Conservation (phyloP, 2,888 invertebrate genomes). For the Euzophera pinguis region DNA sequence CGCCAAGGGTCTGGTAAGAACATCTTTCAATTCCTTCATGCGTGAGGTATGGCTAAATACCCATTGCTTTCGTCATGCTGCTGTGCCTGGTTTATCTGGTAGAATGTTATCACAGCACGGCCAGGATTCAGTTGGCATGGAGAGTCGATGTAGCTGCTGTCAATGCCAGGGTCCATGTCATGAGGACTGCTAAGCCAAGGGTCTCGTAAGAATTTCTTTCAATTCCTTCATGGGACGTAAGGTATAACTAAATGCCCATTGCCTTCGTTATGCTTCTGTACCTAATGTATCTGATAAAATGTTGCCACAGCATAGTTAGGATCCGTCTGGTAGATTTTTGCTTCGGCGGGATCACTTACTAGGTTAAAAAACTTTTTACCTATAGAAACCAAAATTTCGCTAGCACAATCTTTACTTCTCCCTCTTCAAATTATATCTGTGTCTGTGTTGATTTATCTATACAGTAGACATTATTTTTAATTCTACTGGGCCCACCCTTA, state of each 20-base stretch:
- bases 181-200: too few relatives aligned
- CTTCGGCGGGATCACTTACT: too few relatives aligned
- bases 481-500: too few relatives aligned
- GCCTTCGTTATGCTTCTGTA: slow-evolving; percentile 89
- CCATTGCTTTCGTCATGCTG: slow-evolving; percentile 88
- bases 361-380: too few relatives aligned
- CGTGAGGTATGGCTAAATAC: slow-evolving; percentile 90
- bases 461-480: too few relatives aligned
- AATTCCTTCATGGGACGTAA: slow-evolving; percentile 73
- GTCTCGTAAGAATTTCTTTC: slow-evolving; percentile 23
- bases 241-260: slow-evolving; percentile 90
- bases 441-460: too few relatives aligned
- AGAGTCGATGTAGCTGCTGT: slow-evolving; percentile 75
- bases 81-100: slow-evolving; percentile 90
- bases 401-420: too few relatives aligned
- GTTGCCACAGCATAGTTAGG: slow-evolving; percentile 89
- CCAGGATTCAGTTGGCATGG: slow-evolving; percentile 83
- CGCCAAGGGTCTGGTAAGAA: slow-evolving; percentile 86
- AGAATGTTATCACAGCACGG: slow-evolving; percentile 91
- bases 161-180: too few relatives aligned
- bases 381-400: too few relatives aligned
- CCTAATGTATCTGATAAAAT: slow-evolving; percentile 90
- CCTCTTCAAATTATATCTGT: too few relatives aligned
- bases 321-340: slow-evolving; percentile 84
- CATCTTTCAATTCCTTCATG: not conserved